Evolutionary conservation across 2,797 vertebrate genomes (phyloP).

Genomic region (Erpetoichthys calabaricus): DNA sequence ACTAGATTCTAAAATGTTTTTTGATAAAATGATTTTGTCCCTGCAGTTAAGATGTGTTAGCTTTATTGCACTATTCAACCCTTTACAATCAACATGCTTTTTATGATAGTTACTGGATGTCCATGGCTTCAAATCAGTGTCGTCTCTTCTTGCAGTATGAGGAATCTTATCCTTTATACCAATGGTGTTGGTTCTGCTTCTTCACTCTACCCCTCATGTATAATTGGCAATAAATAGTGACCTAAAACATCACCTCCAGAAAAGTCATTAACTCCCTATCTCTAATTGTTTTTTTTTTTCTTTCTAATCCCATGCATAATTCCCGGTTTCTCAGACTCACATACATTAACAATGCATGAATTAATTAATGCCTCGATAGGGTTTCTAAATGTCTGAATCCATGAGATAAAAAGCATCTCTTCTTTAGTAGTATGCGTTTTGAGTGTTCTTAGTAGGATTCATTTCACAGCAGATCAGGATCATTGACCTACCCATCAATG

Average conservation of each 20-base stretch:
- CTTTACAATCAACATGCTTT: too few species aligned
- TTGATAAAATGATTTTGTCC: too few species aligned
- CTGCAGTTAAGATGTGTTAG: too few species aligned
- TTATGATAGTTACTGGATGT: too few species aligned
- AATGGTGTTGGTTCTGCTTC: too few species aligned
- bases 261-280: constrained; percentile 62
- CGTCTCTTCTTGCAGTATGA: too few species aligned
- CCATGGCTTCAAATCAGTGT: too few species aligned
- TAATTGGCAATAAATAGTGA: constrained; percentile 42
- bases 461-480: constrained; percentile 65
- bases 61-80: too few species aligned
- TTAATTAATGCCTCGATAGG: constrained; percentile 71
- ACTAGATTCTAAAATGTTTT: too few species aligned
- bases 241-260: constrained; percentile 29
- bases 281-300: constrained; percentile 62
- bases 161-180: too few species aligned
- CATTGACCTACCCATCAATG: constrained; percentile 61
- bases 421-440: constrained; percentile 61
- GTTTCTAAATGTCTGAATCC: constrained; percentile 54
- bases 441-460: constrained; percentile 62
- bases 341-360: constrained; percentile 77
- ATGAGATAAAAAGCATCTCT: constrained; percentile 57
- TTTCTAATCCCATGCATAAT: constrained; percentile 49
- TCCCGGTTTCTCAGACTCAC: constrained; percentile 42
- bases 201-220: constrained; percentile 20